phyloP scores from a whole-genome alignment of 2,113 vertebrate genomes.

The Oncorhynchus kisutch region DNA sequence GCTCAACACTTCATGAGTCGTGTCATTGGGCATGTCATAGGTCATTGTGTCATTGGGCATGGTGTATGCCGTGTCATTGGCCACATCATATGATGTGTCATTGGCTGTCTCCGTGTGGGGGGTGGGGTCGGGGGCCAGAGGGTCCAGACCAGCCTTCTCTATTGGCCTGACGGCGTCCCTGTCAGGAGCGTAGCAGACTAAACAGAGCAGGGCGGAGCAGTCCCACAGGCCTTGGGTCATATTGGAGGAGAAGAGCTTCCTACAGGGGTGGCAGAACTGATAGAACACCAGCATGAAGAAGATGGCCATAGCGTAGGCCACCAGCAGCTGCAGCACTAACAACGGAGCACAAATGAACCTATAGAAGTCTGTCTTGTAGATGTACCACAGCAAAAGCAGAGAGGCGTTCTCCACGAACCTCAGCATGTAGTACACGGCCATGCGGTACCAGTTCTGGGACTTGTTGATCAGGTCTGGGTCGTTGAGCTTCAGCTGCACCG shows the following conservation, averaged over 20 bases:
- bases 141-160: conserved; percentile 61
- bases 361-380: conserved; percentile 87
- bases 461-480: conserved; percentile 94
- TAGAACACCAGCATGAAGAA: conserved; percentile 97
- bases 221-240: conserved; percentile 77
- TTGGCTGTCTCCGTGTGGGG: conserved; percentile 51
- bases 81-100: conserved; percentile 46
- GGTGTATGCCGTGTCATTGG: conserved; percentile 43
- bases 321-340: conserved; percentile 84
- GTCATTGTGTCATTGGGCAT: conserved; percentile 20
- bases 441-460: conserved; percentile 88
- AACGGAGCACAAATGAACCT: conserved; percentile 82
- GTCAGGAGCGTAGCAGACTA: conserved; percentile 50
- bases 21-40: conserved; percentile 40
- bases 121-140: conserved; percentile 27
- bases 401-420: conserved; percentile 89
- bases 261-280: conserved; percentile 93
- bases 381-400: conserved; percentile 90
- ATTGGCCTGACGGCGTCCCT: conserved; percentile 26
- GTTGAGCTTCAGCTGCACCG: conserved; percentile 87
- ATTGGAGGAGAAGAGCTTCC: conserved; percentile 88
- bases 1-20: conserved; percentile 3
- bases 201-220: conserved; percentile 77
- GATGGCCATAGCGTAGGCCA: conserved; percentile 82
- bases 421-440: conserved; percentile 86